These are phyloP conservation scores for Sphaerodactylus townsendi DNA, from an alignment of 2,113 vertebrate genomes.

Conservation along the genomic window DNA sequence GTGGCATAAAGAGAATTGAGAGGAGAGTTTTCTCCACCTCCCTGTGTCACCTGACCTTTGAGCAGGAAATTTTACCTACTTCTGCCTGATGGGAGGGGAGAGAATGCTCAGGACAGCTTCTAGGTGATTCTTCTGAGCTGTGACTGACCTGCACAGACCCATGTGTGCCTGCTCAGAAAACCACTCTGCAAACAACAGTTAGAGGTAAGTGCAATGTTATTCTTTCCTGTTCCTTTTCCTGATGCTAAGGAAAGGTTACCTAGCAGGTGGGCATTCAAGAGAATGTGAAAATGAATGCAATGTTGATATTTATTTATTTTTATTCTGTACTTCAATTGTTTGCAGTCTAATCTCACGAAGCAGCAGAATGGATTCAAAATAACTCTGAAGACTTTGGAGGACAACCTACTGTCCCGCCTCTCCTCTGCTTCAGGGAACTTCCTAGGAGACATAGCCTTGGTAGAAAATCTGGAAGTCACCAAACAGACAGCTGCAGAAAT, in stretches of 20 bases:
- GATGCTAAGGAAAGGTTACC: neutral
- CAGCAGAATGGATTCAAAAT: conserved; percentile 97
- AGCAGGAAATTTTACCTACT: no score
- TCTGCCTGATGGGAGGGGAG: no score
- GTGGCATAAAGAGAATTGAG: no score
- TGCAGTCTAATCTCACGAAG: conserved; percentile 90
- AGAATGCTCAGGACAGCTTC: no score
- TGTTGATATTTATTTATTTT: neutral
- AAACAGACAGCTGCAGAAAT: conserved; percentile 92
- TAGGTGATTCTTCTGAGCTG: no score
- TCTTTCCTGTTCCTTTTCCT: neutral
- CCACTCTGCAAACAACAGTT: no score
- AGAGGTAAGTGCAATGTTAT: no score
- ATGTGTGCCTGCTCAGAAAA: no score
- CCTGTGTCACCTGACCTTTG: no score
- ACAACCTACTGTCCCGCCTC: conserved; percentile 89
- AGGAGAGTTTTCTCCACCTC: no score
- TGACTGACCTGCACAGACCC: no score
- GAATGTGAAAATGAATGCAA: neutral
- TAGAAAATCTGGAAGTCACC: conserved; percentile 92
- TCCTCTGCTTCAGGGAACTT: conserved; percentile 95
- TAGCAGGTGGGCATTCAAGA: neutral
- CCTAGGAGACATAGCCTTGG: conserved; percentile 87
- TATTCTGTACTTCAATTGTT: conserved; percentile 36
- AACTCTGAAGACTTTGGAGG: conserved; percentile 92